Percentiles rank a stretch among this genome's conserved stretches.
These are phyloP conservation scores for Tolypeutes matacus DNA, from an alignment of 2,797 vertebrate species.

Conservation along the genomic window DNA sequence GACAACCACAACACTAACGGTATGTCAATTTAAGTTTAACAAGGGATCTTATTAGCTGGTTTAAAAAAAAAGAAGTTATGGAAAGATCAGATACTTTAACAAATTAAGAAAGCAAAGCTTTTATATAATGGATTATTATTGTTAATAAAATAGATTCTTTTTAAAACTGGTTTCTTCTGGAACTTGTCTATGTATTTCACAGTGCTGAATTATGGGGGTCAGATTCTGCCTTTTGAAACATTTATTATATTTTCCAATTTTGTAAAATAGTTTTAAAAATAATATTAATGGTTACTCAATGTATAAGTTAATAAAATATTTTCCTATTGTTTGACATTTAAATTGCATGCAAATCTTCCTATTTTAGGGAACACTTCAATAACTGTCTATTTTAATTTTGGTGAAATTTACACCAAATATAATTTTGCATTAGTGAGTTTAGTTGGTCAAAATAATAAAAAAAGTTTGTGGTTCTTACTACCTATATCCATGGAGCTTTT, in stretches of 20 bases:
- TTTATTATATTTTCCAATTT: not conserved
- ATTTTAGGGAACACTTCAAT: not conserved
- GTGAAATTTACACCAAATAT: not conserved
- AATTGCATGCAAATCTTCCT: not conserved
- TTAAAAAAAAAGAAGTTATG: not conserved
- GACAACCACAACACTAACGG: not conserved
- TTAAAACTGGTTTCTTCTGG: not conserved
- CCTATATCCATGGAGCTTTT: not conserved
- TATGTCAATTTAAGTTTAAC: not conserved
- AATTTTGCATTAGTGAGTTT: not conserved
- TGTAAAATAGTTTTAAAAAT: not conserved
- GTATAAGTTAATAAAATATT: not conserved
- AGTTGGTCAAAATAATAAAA: not conserved
- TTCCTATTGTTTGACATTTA: not conserved
- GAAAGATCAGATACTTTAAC: not conserved
- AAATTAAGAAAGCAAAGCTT: not conserved
- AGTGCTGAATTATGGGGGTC: not conserved
- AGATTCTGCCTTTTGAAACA: not conserved
- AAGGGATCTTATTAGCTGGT: conserved; percentile 26
- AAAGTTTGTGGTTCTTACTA: not conserved
- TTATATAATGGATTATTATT: not conserved
- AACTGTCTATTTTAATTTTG: not conserved
- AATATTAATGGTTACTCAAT: not conserved
- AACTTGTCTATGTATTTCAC: not conserved
- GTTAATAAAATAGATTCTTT: not conserved